Base-by-base conservation (phyloP, 2,797 vertebrate genomes). In the Myripristis murdjan region DNA sequence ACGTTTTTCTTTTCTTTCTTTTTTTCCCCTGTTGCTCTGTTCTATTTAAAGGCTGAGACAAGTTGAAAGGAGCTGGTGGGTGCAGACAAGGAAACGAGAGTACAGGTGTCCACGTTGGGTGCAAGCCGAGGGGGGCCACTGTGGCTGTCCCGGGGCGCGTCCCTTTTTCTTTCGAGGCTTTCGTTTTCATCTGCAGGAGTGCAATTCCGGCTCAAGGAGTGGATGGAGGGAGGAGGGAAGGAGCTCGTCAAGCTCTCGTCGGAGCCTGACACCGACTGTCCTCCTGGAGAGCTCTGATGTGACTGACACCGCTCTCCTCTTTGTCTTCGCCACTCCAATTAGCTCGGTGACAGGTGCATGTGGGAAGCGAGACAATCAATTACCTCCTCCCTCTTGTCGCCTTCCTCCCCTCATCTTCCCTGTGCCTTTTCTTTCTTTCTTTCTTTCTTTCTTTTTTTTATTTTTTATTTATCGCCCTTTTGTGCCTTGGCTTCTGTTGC, bases 291-390 rank as follows among this genome's bases (percentile, higher is more conserved):
- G 46, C 73, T 67, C 51, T 11, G 61, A 75, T 67, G 79, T 90
- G 88, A 88, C 75, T 86, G 91, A 91, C 88, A 87, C 79, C 70
- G 68, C 64, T 87, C 73, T 79, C 81, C 69, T 81, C 69, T 70
- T 75, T 73, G 83, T 77, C 85, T 87, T 79, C 47, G 62, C 70
- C 73, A 75, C 77, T 90, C 86, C 90, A 93, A 92, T 92, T 90
- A 92, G 75, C 82, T 86, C 47, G 47, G 77, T 88, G 91, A 91
- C 88, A 87, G 89, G 87, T 82, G 87, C 76, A 66, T 82, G 81
- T 53, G 51, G 76, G 71, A 79, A 84, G 81, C 8, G 53, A 85
- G 83, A 88, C 86, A 84, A 91, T 92, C 87, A 91, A 91, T 93
- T 82, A 79, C 57, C 20, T 15, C 16, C 22, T 56, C 11, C 49